Base-by-base conservation (phyloP, 2,113 vertebrate genomes). In the Clarias magur region DNA sequence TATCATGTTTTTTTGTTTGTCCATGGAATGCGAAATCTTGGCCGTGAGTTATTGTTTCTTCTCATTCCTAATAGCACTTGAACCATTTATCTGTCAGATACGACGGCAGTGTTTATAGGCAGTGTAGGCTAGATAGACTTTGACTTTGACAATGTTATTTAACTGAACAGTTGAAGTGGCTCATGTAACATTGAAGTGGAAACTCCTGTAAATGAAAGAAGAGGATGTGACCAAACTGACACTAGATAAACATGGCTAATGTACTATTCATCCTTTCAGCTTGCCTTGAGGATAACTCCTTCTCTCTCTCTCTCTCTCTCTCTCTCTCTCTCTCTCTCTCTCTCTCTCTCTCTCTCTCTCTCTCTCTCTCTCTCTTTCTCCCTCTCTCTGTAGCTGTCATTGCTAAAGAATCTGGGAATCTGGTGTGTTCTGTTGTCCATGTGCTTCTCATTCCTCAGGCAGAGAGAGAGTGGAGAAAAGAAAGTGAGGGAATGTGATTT, bases 361-460 rank as follows among this genome's bases (percentile, higher is more conserved):
- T 80, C 21, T 86, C 62, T 67, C 17, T 59, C 34, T 81, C 19
- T 56, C 27, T 38, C 63, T 54, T 82, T 84, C 60, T 15, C 56
- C 70, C 27, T 57, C 60, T 48, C 30, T 70, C 62, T 80, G 62
- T 75, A 27, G 62, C 84, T 88, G 90, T 93, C 92, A 94, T 86
- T 89, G 89, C 88, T 88, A 91, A 92, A 89, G 92, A 95, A 93
- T 94, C 89, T 85, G 53, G 57, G 10, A 34, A 62, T 80, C 57
- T 62, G 57, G 10, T 81, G 10, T 78, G 67, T 65, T 85, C 75
- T 90, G 86, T 76, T 91, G 86, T 84, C 93, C 93, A 93, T 88
- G 82, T 94, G 91, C 89, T 75, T 80, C 91, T 93, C 90, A 93
- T 93, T 76, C 78, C 54, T 54, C 38, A 88, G 21, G 78, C 57